Percentiles rank a stretch among this genome's conserved stretches.
Conservation (phyloP, 1,140 invertebrate genomes). For the Acromyrmex heyeri region DNA sequence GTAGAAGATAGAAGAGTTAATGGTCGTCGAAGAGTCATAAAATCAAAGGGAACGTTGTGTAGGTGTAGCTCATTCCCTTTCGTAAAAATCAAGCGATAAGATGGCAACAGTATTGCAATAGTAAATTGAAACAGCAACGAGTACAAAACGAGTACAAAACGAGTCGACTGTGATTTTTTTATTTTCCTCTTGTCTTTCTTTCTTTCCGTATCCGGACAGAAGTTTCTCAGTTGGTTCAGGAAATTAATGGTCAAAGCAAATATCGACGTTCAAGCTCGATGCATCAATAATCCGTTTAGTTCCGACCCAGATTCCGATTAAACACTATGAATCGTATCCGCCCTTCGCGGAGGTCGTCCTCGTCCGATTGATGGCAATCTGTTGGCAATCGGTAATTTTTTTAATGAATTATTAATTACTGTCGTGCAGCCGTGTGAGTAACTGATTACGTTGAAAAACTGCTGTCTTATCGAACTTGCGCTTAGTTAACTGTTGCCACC, state of each 20-base stretch:
- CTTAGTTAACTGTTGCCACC: conserved; percentile 57
- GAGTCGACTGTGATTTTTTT: conserved; percentile 36
- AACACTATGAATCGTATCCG: conserved; percentile 1
- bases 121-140: conserved; percentile 59
- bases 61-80: conserved; percentile 49
- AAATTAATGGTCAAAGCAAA: conserved; percentile 27
- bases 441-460: conserved; percentile 70
- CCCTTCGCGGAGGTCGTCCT: background rate
- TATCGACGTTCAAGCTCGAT: conserved; percentile 1
- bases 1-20: conserved; percentile 60
- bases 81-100: conserved; percentile 71
- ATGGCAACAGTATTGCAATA: conserved; percentile 69
- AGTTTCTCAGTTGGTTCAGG: background rate
- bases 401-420: conserved; percentile 68
- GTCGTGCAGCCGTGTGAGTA: conserved; percentile 21
- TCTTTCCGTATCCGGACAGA: background rate
- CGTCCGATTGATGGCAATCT: conserved; percentile 73
- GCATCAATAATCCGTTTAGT: conserved; percentile 43
- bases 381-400: conserved; percentile 62
- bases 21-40: conserved; percentile 72
- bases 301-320: background rate
- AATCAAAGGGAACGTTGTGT: conserved; percentile 65
- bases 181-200: conserved; percentile 38
- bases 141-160: background rate
- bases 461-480: conserved; percentile 22